Base-by-base conservation (phyloP, 2,797 vertebrate genomes). In the Malacoctenus gilli region DNA sequence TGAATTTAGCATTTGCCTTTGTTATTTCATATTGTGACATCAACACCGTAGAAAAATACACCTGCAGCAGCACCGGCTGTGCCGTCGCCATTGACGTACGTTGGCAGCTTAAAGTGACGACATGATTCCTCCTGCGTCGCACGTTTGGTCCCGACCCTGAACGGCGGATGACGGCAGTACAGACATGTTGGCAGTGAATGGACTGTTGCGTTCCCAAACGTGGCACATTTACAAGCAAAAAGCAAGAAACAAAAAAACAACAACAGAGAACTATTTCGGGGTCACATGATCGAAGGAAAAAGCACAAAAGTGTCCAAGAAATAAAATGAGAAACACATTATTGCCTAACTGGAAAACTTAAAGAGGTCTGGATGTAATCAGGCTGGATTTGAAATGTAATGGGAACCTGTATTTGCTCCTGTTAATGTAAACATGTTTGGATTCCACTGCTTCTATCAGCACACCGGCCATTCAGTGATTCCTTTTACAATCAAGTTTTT, bases 101-200 rank as follows among this genome's bases (percentile, higher is more conserved):
- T 14, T 35, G 60, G 68, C 60, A 74, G 64, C 44, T 62, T 58
- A 11, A 32, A 42, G 18, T 68, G n/a, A 32, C 15, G 8, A 53
- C 12, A 22, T 51, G 12, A 57, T 73, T 65, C 39, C 7, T 23
- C 53, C 44, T 70, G 14, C 54, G 68, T 70, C 48, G 66, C 63
- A 68, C 50, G 58, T 82, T 84, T 85, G 76, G 80, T 85, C 77
- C 72, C 44, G 41, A 69, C 75, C 39, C 36, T 46, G 58, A 67
- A 58, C 51, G 64, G 56, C 69, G 48, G 58, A 5, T 1, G 25
- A 61, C 48, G 75, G 83, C 84, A 87, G 83, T 83, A 57, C 49
- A 72, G 50, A 79, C 47, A 61, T 59, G 44, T 60, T 70, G 79
- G 85, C 85, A 90, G 84, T 87, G 76, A 77, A 68, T 10, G 4